Evolutionary conservation across 2,888 invertebrate species (phyloP), one percentile per base, ranked within the genome.

Genomic region (Muschampia plurimacula): DNA sequence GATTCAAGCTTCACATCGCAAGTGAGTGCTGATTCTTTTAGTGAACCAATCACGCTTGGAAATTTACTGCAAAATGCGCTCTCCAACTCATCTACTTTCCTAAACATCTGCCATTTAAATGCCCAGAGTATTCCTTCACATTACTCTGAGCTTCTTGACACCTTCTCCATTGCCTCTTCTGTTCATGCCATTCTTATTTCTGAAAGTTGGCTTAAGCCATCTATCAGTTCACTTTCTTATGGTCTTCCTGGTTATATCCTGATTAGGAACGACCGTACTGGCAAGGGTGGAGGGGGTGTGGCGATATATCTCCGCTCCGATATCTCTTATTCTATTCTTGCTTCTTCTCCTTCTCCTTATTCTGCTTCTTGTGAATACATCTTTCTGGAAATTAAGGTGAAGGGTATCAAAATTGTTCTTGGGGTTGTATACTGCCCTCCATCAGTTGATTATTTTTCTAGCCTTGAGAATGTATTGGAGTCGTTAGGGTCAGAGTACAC

Each of bases 161-260:
- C 63, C 15, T 63, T 63, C 12, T 15, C 41, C 9, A 7, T n/a
- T 63, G 6, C 28, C 1, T 41, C 62, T 9, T 5, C 28, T 7
- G 13, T 63, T 12, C 63, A 63, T 41, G 63, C 41, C n/a, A 41
- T 63, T 15, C 39, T 62, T 15, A 63, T 63, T 9, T 63, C 63
- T 63, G 63, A 63, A 63, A 63, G 63, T 32, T 63, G 63, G 63
- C 9, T 63, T 1, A 63, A 63, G 8, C 63, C 63, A 36, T 36
- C 36, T 41, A 10, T 9, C 5, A 13, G 41, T 12, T 63, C 63
- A 3, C 10, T 13, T 8, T 39, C 63, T 2, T 63, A 41, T 39
- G n/a, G 41, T n/a, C 39, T 63, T 32, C 41, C 63, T 12, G 63
- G 63, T 9, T 63, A 8, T 63, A 41, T 12, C 6, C 22, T 63